Percentiles rank a stretch among this genome's conserved stretches.
Conservation (phyloP, 2,797 vertebrate species). For the Octomys mimax region DNA sequence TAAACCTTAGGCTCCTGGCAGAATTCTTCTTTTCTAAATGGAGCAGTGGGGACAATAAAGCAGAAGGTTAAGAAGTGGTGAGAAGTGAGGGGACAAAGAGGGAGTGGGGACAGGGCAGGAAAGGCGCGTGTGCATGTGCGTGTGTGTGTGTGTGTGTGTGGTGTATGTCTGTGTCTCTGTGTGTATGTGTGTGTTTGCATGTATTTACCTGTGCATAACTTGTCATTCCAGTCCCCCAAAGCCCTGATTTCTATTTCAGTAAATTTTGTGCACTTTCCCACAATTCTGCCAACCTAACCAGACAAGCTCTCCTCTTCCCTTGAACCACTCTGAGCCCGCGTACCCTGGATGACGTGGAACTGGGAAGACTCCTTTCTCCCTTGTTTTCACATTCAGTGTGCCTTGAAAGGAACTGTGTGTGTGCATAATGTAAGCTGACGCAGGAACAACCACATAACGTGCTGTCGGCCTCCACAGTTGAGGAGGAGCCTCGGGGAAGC, state of each 20-base stretch:
- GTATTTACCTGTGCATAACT: neutral
- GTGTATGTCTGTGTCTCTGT: neutral
- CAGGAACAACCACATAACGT: no score
- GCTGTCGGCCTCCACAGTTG: neutral
- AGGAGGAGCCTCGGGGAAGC: neutral
- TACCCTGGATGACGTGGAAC: neutral
- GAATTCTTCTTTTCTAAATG: neutral
- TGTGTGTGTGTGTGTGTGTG: no score
- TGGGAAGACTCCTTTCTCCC: neutral
- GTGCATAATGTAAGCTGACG: fast-evolving
- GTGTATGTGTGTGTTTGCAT: no score
- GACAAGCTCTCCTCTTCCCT: neutral
- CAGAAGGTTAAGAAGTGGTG: neutral
- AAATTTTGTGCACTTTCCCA: neutral
- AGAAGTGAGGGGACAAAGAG: neutral
- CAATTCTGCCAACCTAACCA: neutral
- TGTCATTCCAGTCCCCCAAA: neutral
- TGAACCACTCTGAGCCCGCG: neutral
- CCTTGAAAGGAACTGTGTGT: neutral
- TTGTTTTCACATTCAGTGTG: neutral
- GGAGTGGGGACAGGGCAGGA: no score
- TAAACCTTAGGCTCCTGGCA: neutral
- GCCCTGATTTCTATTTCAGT: neutral
- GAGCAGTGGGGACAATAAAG: neutral
- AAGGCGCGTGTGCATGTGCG: neutral